Evolutionary conservation across 2,888 invertebrate genomes (phyloP).

Genomic region (Thereva nobilitata): DNA sequence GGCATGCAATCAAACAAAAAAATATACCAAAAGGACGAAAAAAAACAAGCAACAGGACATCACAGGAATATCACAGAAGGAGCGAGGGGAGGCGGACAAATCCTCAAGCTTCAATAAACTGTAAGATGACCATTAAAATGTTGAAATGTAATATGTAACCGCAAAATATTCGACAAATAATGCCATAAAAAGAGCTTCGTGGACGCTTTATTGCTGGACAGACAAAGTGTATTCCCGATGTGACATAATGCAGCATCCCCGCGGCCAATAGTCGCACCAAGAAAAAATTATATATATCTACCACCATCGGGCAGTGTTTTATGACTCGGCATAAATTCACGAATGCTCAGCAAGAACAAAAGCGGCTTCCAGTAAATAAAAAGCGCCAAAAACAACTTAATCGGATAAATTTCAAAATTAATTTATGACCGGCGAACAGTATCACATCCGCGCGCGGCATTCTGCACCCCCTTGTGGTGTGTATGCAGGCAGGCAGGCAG

Average conservation of each 20-base stretch:
- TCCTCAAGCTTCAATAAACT: constrained; percentile 17
- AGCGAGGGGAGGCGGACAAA: not conserved
- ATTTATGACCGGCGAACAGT: constrained; percentile 25
- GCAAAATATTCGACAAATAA: constrained; percentile 29
- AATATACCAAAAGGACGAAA: no score
- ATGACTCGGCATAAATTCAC: constrained; percentile 29
- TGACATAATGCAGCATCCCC: constrained; percentile 18
- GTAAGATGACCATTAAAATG: constrained; percentile 29
- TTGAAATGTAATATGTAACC: constrained; percentile 11
- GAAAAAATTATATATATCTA: constrained; percentile 14
- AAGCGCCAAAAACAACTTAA: constrained; percentile 24
- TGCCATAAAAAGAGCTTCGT: constrained; percentile 9
- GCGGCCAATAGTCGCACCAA: not conserved
- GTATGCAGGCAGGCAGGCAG: no score
- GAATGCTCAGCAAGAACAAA: constrained; percentile 28
- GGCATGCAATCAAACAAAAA: no score
- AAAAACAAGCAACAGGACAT: no score
- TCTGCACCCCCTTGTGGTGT: not conserved
- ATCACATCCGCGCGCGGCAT: constrained; percentile 2
- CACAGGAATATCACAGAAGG: no score
- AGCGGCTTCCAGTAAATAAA: constrained; percentile 4
- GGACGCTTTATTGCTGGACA: constrained; percentile 6
- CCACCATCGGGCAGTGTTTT: constrained; percentile 12
- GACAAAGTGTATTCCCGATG: constrained; percentile 8
- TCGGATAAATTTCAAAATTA: constrained; percentile 35